These are phyloP conservation scores for Brachionus rotundiformis DNA, from an alignment of 1,140 invertebrate species.

Conservation along the genomic window DNA sequence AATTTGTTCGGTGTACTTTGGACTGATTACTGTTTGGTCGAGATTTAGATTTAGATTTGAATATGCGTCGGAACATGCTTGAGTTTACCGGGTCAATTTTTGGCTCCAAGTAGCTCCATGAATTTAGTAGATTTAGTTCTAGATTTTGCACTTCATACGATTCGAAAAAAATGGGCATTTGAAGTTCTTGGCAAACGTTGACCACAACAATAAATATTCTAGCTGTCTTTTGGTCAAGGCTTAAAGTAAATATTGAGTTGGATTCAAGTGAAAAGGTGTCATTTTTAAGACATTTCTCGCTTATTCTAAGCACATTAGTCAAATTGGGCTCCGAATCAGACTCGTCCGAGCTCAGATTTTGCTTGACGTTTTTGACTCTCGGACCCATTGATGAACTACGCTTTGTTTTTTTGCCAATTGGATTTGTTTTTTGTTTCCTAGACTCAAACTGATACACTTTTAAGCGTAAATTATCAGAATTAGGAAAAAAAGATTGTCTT, in stretches of 20 bases:
- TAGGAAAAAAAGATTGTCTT: background rate
- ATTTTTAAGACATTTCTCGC: conserved; percentile 13
- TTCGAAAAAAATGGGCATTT: conserved; percentile 20
- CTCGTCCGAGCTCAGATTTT: background rate
- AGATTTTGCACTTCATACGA: background rate
- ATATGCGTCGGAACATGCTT: conserved; percentile 19
- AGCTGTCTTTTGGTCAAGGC: background rate
- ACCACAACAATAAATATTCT: background rate
- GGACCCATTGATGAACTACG: background rate
- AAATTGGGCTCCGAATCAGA: background rate
- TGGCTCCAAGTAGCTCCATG: background rate
- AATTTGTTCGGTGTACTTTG: background rate
- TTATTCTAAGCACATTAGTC: background rate
- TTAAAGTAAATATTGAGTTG: background rate
- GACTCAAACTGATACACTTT: background rate
- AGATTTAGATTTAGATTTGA: conserved; percentile 38
- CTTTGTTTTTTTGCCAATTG: background rate
- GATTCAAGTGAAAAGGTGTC: background rate
- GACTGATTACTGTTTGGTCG: conserved; percentile 2
- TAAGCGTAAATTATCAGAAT: background rate
- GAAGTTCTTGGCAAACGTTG: background rate
- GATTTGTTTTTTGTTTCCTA: background rate
- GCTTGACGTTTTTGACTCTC: background rate
- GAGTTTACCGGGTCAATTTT: background rate
- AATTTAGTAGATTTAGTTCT: background rate